These are phyloP conservation scores for Onychostruthus taczanowskii DNA, from an alignment of 2,113 vertebrate genomes.

Conservation along the genomic window DNA sequence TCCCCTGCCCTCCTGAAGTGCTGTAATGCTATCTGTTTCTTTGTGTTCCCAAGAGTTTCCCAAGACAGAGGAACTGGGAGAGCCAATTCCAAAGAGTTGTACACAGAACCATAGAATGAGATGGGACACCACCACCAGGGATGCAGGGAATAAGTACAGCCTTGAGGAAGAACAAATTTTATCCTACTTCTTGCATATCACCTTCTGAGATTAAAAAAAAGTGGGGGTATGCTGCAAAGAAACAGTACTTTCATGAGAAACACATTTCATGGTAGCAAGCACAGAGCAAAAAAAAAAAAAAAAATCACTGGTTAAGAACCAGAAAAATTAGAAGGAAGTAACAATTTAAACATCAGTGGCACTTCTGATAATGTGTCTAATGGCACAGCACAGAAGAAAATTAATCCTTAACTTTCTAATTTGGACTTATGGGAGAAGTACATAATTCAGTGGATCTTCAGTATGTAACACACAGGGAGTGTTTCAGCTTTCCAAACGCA, in stretches of 20 bases:
- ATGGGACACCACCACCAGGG: background rate
- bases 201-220: background rate
- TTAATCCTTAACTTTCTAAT: background rate
- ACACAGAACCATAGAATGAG: background rate
- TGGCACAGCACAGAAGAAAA: background rate
- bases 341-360: background rate
- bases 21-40: background rate
- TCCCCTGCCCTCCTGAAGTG: background rate
- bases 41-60: rapidly evolving
- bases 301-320: background rate
- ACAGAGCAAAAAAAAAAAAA: background rate
- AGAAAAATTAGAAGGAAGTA: background rate
- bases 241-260: background rate
- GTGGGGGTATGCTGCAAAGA: background rate
- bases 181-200: background rate
- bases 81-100: background rate
- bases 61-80: background rate
- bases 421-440: background rate
- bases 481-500: background rate
- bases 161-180: background rate
- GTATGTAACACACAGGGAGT: background rate
- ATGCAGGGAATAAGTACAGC: background rate
- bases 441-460: background rate
- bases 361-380: background rate
- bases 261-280: background rate